Conservation (phyloP, 2,888 invertebrate genomes). For the Rotaria sp. region DNA sequence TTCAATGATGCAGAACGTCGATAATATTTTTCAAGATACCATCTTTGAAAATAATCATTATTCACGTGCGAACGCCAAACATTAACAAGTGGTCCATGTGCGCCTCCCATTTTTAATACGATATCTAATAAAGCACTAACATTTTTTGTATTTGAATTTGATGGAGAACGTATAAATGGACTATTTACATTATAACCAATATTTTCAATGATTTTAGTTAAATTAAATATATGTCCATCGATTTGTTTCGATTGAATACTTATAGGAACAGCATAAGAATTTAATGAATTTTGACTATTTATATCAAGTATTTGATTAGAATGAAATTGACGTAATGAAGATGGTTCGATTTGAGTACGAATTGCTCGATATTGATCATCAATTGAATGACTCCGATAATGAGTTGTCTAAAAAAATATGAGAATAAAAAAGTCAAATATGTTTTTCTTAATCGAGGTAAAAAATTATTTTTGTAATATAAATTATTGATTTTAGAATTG, state of each 20-base stretch:
- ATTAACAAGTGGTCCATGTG: background rate
- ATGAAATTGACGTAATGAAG: background rate
- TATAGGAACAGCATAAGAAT: background rate
- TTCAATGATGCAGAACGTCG: constrained; percentile 19
- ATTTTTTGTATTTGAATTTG: background rate
- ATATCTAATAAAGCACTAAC: constrained; percentile 1
- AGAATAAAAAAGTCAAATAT: background rate
- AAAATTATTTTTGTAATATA: too few relatives aligned
- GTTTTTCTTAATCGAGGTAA: too few relatives aligned
- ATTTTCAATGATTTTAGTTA: background rate
- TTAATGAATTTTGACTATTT: background rate
- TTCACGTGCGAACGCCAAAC: background rate
- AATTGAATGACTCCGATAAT: background rate
- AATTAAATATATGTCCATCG: constrained; percentile 19
- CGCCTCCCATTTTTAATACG: background rate
- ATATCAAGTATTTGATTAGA: background rate
- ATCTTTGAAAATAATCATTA: background rate
- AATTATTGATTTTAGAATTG: too few relatives aligned
- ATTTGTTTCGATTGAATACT: background rate
- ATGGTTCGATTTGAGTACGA: background rate
- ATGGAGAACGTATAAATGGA: background rate
- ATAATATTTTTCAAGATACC: constrained; percentile 12
- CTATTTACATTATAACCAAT: background rate
- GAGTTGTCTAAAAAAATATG: background rate
- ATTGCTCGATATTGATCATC: background rate